A percentile compares a stretch with the other conserved stretches of the same genome.
These are phyloP conservation scores for Phalanger gymnotis DNA, from an alignment of 2,797 vertebrate species.

Conservation along the genomic window DNA sequence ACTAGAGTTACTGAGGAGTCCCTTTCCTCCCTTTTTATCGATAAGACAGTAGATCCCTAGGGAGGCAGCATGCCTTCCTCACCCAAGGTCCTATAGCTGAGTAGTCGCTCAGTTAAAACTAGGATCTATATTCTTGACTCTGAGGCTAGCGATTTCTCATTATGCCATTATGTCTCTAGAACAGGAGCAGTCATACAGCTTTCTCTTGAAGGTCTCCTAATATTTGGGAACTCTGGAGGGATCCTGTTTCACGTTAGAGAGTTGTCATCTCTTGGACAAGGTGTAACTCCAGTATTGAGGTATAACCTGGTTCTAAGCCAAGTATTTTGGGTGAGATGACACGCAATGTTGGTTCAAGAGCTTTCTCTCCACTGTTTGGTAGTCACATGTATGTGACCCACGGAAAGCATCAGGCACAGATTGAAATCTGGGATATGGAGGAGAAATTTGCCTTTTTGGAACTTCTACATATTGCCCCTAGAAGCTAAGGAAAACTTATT, in stretches of 20 bases:
- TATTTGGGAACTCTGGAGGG: background rate
- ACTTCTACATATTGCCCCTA: background rate
- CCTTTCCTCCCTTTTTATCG: background rate
- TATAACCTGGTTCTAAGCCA: background rate
- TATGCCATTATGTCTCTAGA: background rate
- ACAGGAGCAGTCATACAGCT: background rate
- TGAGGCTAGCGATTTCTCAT: background rate
- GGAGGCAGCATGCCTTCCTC: background rate
- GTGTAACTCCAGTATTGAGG: background rate
- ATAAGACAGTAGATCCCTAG: background rate
- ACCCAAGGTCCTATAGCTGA: background rate
- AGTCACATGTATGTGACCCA: background rate
- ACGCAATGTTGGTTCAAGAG: background rate
- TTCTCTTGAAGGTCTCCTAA: background rate
- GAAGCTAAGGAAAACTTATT: background rate
- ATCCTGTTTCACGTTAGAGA: background rate
- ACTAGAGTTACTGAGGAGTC: background rate
- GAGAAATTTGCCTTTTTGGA: background rate
- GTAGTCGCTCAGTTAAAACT: background rate
- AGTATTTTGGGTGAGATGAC: background rate
- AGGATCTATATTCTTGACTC: background rate
- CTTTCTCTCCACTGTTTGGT: background rate
- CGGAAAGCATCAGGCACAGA: no score
- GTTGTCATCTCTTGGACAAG: background rate
- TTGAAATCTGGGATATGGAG: background rate